phyloP scores from a whole-genome alignment of 2,797 vertebrate species.

The Propithecus deckenii region DNA sequence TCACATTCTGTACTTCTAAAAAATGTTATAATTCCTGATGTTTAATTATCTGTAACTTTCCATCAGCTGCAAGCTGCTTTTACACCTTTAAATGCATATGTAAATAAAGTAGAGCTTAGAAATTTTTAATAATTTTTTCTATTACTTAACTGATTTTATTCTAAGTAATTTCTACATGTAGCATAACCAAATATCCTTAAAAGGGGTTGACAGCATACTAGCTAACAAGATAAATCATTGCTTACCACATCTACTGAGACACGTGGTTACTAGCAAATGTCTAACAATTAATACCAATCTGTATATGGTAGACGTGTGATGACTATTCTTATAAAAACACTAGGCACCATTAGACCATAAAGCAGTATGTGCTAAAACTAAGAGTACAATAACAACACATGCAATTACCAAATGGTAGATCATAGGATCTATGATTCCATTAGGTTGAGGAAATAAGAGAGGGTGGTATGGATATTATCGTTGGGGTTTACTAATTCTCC shows the following conservation, averaged over 20 bases:
- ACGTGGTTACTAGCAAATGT: neutral
- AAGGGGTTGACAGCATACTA: neutral
- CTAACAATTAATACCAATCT: neutral
- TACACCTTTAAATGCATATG: neutral
- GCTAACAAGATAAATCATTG: neutral
- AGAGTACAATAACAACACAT: neutral
- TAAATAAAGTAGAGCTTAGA: constrained; percentile 22
- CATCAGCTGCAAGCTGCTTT: neutral
- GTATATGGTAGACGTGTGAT: neutral
- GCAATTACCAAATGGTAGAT: neutral
- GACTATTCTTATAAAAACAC: neutral
- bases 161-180: neutral
- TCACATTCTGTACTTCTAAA: neutral
- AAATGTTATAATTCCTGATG: neutral
- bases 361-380: constrained; percentile 27
- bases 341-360: neutral
- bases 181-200: neutral
- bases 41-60: constrained; percentile 36
- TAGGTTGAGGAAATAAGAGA: constrained; percentile 10
- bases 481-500: neutral
- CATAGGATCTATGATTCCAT: neutral
- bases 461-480: neutral
- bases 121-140: neutral
- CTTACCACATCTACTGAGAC: neutral
- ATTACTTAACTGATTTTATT: constrained; percentile 35